These are phyloP conservation scores for Sprattus sprattus DNA, from an alignment of 2,113 vertebrate genomes.

Conservation along the genomic window DNA sequence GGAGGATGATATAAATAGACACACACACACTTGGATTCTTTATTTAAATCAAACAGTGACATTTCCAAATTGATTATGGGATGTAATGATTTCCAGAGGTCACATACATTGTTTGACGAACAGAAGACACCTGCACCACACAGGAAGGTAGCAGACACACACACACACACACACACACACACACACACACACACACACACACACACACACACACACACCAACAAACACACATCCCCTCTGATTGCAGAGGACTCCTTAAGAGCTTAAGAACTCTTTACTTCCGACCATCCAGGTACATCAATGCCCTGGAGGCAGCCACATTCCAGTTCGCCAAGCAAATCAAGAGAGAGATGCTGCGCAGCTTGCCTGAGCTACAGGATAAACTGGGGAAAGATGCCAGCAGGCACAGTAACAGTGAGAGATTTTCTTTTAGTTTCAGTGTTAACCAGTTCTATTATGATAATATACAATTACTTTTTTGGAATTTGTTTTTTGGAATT, in stretches of 20 bases:
- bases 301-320: constrained; percentile 82
- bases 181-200: background rate
- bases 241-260: background rate
- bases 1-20: constrained; percentile 24
- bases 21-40: no score
- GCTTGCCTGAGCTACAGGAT: constrained; percentile 42
- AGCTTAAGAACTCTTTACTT: background rate
- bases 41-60: no score
- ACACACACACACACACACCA: background rate
- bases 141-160: no score
- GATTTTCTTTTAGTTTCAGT: background rate
- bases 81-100: no score
- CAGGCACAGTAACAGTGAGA: constrained; percentile 87
- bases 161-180: background rate
- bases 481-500: background rate
- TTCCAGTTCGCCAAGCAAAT: constrained; percentile 67
- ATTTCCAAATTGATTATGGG: no score
- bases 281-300: constrained; percentile 82
- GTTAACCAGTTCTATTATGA: background rate
- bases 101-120: no score
- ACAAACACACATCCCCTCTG: background rate
- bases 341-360: constrained; percentile 71
- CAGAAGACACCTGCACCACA: no score
- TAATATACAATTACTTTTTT: background rate
- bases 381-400: constrained; percentile 40